Percentiles rank a stretch among this genome's conserved stretches.
Evolutionary conservation across 2,113 vertebrate species (phyloP).

Genomic region (Microcebus jonahi): DNA sequence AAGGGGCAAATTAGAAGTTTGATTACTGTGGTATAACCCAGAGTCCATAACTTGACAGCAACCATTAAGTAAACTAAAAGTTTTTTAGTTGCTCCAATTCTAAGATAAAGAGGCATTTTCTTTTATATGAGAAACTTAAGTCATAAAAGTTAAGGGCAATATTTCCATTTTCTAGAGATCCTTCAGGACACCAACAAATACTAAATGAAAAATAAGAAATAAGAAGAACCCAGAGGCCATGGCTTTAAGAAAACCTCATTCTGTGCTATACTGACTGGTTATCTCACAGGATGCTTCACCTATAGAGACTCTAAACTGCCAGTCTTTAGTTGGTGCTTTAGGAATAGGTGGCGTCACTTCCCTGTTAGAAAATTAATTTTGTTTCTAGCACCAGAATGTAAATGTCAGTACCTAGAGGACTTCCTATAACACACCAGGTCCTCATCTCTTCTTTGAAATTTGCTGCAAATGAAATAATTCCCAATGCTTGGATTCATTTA

Average conservation of each 20-base stretch:
- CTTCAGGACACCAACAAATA: conserved; percentile 28
- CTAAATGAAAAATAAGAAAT: not conserved
- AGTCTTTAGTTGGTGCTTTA: not conserved
- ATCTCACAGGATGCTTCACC: not conserved
- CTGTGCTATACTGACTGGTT: not conserved
- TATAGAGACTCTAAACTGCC: not conserved
- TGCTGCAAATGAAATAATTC: not conserved
- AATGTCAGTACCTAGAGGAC: not conserved
- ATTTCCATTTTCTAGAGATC: not conserved
- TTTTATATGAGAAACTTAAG: not conserved
- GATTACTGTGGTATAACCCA: not conserved
- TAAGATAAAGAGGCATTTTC: not conserved
- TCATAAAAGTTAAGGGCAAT: not conserved
- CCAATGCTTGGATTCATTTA: not conserved
- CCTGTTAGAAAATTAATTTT: not conserved
- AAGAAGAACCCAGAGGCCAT: not conserved
- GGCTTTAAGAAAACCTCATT: not conserved
- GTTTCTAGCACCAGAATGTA: not conserved
- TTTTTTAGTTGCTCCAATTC: not conserved
- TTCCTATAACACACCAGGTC: not conserved
- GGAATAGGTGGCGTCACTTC: not conserved
- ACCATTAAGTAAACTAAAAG: not conserved
- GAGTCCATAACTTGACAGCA: not conserved
- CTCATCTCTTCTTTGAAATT: not conserved
- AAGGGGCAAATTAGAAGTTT: not conserved